These are phyloP conservation scores for Actenoides lindsayi DNA, from an alignment of 2,113 vertebrate species.

Conservation along the genomic window DNA sequence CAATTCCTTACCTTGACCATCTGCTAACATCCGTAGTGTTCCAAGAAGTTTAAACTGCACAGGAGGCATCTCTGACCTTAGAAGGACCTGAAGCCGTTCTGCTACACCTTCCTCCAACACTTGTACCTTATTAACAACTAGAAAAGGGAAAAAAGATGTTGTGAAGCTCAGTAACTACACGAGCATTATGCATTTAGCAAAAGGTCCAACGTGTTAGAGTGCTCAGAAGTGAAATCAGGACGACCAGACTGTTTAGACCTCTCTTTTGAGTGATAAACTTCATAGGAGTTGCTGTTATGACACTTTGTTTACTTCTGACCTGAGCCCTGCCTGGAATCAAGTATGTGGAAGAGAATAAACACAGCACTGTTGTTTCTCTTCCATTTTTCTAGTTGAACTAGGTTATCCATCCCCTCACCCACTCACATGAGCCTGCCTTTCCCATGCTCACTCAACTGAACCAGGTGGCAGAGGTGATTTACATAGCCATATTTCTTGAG, in stretches of 20 bases:
- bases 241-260: not conserved
- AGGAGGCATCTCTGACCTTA: conserved; percentile 85
- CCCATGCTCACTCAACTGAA: not conserved
- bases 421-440: not conserved
- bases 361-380: not conserved
- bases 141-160: not conserved
- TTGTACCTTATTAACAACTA: conserved; percentile 82
- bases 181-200: not conserved
- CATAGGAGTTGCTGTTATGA: not conserved
- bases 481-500: not conserved
- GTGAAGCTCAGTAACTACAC: not conserved
- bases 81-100: conserved; percentile 80
- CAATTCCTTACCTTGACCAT: conserved; percentile 81
- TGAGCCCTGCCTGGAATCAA: not conserved
- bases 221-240: not conserved
- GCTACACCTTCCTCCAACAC: conserved; percentile 82
- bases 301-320: not conserved
- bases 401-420: fast-evolving
- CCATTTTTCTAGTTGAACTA: not conserved
- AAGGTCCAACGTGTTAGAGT: not conserved
- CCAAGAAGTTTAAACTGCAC: conserved; percentile 87
- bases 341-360: not conserved
- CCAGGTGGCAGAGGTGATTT: not conserved
- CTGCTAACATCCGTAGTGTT: conserved; percentile 85
- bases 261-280: not conserved